phyloP scores from a whole-genome alignment of 2,888 invertebrate genomes.

The Cheilosia impressa region DNA sequence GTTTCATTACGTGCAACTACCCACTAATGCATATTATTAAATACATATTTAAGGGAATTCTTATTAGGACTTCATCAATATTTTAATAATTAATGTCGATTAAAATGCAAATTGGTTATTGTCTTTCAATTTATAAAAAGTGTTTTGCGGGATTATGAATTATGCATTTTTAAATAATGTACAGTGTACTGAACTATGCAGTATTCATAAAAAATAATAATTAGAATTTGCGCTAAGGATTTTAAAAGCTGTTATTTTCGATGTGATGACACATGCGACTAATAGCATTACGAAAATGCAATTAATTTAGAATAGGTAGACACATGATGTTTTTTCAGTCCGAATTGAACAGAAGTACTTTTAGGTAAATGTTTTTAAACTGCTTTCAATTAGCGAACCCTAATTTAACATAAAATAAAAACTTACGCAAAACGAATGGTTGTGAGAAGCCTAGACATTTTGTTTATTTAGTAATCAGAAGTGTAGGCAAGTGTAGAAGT shows the following conservation, averaged over 20 bases:
- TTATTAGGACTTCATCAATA: slow-evolving; percentile 42
- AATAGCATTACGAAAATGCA: no score
- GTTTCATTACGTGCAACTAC: no score
- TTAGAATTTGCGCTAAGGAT: slow-evolving; percentile 7
- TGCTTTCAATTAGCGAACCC: no score
- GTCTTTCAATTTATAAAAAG: slow-evolving; percentile 54
- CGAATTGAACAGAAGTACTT: no score
- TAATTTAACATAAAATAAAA: no score
- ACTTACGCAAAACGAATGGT: no score
- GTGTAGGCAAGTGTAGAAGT: fast-evolving
- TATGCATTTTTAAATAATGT: slow-evolving; percentile 40
- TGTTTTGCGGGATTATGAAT: slow-evolving; percentile 50
- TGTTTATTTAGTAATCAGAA: no score
- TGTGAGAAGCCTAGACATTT: no score
- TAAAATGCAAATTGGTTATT: slow-evolving; percentile 67
- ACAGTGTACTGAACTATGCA: neutral
- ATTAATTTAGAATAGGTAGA: no score
- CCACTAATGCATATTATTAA: no score
- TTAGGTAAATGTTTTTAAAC: no score
- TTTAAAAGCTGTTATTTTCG: neutral
- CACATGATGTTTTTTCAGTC: no score
- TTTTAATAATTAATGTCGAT: slow-evolving; percentile 53
- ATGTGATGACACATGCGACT: neutral
- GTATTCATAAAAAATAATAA: slow-evolving; percentile 35
- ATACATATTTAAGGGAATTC: neutral